Percentiles rank a stretch among this genome's conserved stretches.
phyloP scores from a whole-genome alignment of 1,140 invertebrate genomes.

The Andrena cerasifolii region DNA sequence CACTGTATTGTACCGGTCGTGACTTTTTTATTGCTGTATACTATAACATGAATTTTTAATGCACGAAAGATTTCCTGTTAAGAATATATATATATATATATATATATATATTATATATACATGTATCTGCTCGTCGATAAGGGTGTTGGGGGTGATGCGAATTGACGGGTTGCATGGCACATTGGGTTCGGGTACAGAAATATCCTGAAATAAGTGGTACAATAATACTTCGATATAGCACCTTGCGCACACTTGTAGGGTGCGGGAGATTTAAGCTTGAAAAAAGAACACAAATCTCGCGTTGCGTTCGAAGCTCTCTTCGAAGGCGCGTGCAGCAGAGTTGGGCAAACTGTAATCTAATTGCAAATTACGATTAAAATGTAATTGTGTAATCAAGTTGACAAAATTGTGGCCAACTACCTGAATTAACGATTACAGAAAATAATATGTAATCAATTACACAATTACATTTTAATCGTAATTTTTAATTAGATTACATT shows the following conservation, averaged over 20 bases:
- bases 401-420: too few species aligned
- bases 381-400: too few species aligned
- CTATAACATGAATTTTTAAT: conserved; percentile 40
- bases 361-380: too few species aligned
- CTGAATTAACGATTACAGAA: too few species aligned
- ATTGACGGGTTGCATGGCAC: background rate
- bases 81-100: background rate
- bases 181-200: conserved; percentile 5
- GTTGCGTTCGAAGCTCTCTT: background rate
- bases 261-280: conserved; percentile 30
- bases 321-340: background rate
- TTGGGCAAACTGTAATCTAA: background rate
- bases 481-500: too few species aligned
- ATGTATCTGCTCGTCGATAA: background rate
- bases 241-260: background rate
- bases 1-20: conserved; percentile 31
- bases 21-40: conserved; percentile 56
- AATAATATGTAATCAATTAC: too few species aligned
- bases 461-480: too few species aligned
- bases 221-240: conserved; percentile 45
- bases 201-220: conserved; percentile 61
- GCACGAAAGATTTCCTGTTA: conserved; percentile 29
- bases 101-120: conserved; percentile 1
- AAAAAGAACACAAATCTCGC: background rate
- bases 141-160: background rate